Evolutionary conservation across 2,797 vertebrate genomes (phyloP).

Genomic region (Cryptoblepharus egeriae): DNA sequence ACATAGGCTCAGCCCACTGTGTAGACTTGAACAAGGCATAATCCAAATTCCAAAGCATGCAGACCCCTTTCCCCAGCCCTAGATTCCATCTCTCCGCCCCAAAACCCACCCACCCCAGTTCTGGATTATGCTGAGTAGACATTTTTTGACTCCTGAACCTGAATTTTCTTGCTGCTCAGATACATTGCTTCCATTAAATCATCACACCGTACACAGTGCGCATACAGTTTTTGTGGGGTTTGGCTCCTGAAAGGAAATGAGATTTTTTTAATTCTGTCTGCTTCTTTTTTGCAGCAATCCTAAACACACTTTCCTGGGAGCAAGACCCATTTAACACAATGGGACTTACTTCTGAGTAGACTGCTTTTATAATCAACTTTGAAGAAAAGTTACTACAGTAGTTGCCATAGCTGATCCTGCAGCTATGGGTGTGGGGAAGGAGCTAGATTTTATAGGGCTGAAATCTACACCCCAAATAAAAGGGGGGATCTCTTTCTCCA

Average conservation of each 20-base stretch:
- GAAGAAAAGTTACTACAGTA: neutral
- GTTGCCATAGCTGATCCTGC: neutral
- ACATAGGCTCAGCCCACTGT: neutral
- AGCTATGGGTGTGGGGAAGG: neutral
- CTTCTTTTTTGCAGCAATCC: too few species aligned
- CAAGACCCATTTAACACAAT: too few species aligned
- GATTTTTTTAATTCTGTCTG: too few species aligned
- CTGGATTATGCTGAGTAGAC: neutral
- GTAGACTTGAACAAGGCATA: neutral
- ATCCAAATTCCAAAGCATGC: neutral
- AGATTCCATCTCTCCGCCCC: neutral
- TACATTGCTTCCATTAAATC: too few species aligned
- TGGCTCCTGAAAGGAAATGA: neutral
- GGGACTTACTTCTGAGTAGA: too few species aligned
- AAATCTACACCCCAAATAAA: neutral
- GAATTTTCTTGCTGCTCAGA: too few species aligned
- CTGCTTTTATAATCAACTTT: neutral
- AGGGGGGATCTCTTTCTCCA: too few species aligned
- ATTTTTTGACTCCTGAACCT: neutral
- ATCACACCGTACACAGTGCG: neutral
- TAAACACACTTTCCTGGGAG: too few species aligned
- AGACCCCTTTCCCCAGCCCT: neutral
- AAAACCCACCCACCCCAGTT: neutral
- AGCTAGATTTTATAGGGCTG: too few species aligned
- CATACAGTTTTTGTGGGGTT: too few species aligned